Base-by-base conservation (phyloP, 2,888 invertebrate species). In the Penaeus monodon region DNA sequence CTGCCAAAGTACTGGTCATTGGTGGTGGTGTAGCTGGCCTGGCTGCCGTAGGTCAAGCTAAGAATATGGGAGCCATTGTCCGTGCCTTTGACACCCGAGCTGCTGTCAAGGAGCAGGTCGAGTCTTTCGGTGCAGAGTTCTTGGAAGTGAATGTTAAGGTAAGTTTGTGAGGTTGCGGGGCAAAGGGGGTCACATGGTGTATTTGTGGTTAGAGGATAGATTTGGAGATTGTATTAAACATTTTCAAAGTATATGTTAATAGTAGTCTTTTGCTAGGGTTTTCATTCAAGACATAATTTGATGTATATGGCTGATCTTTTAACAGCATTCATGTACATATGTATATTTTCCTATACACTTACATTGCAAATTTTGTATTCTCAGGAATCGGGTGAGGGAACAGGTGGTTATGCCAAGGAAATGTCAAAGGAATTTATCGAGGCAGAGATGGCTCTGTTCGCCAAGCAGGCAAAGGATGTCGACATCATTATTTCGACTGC, bases 1-100 rank as follows among this genome's bases (percentile, higher is more conserved):
- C 97, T 14, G 96, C 97, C 83, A 97, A 97, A 92, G 95, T 97
- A 90, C 93, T 97, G 90, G 95, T 97, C 66, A 95, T 97, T 91
- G 97, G 97, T 89, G 97, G 97, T 80, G 97, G 97, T 82, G 97
- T 97, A 77, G 97, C 97, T 73, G 97, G 97, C 77, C 93, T 97
- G 90, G 95, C 97, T 57, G 96, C 97, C 49, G 95, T 96, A 82
- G 97, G 96, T 49, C 96, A 97, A 91, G 97, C 97, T 73, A 91
- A 95, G 94, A 94, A 96, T 92, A 96, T 97, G 96, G 97, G 97
- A 27, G 97, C 97, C 86, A 95, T 97, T 88, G 97, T 97, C 0
- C 93, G 97, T 86, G 97, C 96, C 83, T 97, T 97, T 92, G 97
- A 97, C 92, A 97, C 97, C 0, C 93, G 97, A 88, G 95, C 96